Evolutionary conservation across 1,140 invertebrate genomes (phyloP), one percentile per base, ranked within the genome.

Genomic region (Bombus vancouverensis): DNA sequence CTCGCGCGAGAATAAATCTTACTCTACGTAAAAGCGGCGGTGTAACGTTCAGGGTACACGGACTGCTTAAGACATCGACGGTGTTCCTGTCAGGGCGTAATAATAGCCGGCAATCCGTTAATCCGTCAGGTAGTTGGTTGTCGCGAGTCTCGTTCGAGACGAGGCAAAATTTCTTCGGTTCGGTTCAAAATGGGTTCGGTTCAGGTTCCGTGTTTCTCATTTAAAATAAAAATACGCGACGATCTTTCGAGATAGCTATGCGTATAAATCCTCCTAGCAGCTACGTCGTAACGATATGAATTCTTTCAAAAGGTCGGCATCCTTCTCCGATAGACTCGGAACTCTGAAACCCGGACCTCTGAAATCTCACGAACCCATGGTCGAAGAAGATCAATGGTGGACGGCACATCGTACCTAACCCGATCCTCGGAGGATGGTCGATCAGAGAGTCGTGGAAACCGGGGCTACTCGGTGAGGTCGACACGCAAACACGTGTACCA

Each of bases 1-100:
- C 62, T 32, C 42, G 71, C 72, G 47, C 77, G 34, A 37, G 78
- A 71, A 83, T 86, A 88, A 90, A 90, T 90, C 83, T 68, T 71
- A 25, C 22, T 9, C 57, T 74, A 42, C 9, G 68, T 12, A 62
- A 5, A n/a, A 62, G 12, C 59, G 12, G 32, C 32, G 32, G 15
- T 32, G n/a, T 32, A 66, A n/a, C n/a, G 80, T 62, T 68, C 44
- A 2, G 22, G n/a, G 34, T 34, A 80, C 53, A n/a, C 34, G 18
- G 22, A 37, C 28, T 81, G 68, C 37, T 59, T 72, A 28, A 81
- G 68, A 72, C 79, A 59, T 81, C 68, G 79, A 57, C 28, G 13
- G 34, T 72, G 79, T 39, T 8, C 65, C 47, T 34, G 32, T 28
- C 66, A 47, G 44, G 25, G 18, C 37, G 72, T 44, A 72, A 59